Percentiles rank a stretch among this genome's conserved stretches.
Evolutionary conservation across 2,797 vertebrate genomes (phyloP).

Genomic region (Neosilurus hyrtlii): DNA sequence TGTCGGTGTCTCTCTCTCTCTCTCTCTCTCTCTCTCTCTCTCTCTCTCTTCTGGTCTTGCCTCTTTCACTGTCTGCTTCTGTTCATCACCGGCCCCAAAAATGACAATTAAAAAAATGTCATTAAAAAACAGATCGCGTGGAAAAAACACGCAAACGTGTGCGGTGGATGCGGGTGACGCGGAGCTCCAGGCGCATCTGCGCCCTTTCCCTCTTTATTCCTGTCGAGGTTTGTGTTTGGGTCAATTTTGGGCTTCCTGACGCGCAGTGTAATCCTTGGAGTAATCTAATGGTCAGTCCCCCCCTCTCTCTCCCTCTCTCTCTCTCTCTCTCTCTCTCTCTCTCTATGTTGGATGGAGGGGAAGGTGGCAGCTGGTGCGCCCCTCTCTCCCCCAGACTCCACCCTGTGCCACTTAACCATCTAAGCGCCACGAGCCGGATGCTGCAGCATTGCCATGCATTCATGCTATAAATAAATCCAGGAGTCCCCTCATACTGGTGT

Average conservation of each 20-base stretch:
- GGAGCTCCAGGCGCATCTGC: slow-evolving; percentile 9
- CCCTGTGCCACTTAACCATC: slow-evolving; percentile 58
- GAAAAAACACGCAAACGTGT: background rate
- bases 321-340: slow-evolving; percentile 30
- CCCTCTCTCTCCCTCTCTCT: slow-evolving; percentile 47
- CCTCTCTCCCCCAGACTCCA: slow-evolving; percentile 53
- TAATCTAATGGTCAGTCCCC: slow-evolving; percentile 43
- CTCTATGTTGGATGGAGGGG: slow-evolving; percentile 42
- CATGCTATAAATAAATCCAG: slow-evolving; percentile 28
- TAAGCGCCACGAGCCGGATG: slow-evolving; percentile 41
- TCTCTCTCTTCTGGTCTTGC: slow-evolving; percentile 20
- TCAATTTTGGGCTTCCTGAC: slow-evolving; percentile 31
- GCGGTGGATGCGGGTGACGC: background rate
- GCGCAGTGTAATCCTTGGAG: slow-evolving; percentile 38
- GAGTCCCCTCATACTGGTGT: slow-evolving; percentile 1
- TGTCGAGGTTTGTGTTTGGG: slow-evolving; percentile 11
- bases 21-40: background rate
- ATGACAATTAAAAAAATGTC: background rate
- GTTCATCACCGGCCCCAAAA: slow-evolving; percentile 5
- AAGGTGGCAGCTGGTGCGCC: slow-evolving; percentile 58
- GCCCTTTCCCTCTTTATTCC: background rate
- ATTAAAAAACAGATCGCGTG: background rate
- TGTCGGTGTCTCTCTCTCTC: slow-evolving; percentile 14
- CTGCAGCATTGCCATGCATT: slow-evolving; percentile 14
- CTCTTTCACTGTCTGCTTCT: background rate